Evolutionary conservation across 2,888 invertebrate species (phyloP), one percentile per base, ranked within the genome.

Genomic region (Dryobota labecula): DNA sequence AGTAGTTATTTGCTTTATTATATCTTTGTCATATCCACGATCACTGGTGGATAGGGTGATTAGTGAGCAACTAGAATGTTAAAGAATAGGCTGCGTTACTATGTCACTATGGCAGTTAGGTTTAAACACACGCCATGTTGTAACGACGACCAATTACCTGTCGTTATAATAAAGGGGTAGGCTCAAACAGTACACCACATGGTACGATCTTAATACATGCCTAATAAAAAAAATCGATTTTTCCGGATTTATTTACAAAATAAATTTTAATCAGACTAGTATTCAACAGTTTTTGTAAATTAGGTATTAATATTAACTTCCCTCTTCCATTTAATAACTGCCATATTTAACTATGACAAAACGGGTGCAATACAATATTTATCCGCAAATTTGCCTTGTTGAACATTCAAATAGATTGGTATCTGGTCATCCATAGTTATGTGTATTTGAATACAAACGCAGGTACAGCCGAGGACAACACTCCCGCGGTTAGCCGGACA

Each of bases 401-500:
- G 20, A 47, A 49, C 38, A 49, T 58, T 68, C 27, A 45, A 49
- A 49, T 41, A 77, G 36, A 61, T 47, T 54, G 57, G 58, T 63
- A 66, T 77, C 68, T 66, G 56, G 24, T 45, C 68, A 33, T 69
- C 64, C 64, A 53, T 60, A 76, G 56, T 56, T 33, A 33, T 54
- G 47, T 51, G 51, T 56, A 72, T 70, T 81, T 73, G 77, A 80
- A 80, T 67, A 80, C 65, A 77, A 73, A 66, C 73, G 53, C 67
- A 41, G 78, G 36, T 56, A 51, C 30, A 24, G 43, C 33, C 75
- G 71, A 74, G 78, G 78, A 74, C 77, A 85, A 80, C 82, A 76
- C 74, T 75, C 81, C 75, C 67, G 73, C 58, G 64, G 68, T 71
- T 60, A 70, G 78, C 86, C 83, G 84, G 84, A 81, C 81, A 83